phyloP scores from a whole-genome alignment of 2,888 invertebrate species.

The Unio pictorum region DNA sequence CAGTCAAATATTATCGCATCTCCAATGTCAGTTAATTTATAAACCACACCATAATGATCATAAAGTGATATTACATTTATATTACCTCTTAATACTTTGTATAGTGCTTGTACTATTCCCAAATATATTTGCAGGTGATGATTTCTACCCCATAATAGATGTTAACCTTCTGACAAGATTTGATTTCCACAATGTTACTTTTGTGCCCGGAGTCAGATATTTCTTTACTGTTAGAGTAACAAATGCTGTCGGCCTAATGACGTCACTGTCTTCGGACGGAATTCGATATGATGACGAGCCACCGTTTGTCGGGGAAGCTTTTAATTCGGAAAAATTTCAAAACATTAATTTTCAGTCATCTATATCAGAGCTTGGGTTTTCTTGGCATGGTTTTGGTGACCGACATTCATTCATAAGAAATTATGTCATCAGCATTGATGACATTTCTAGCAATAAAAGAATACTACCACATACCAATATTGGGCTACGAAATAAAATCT shows the following conservation, averaged over 20 bases:
- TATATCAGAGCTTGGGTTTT: slow-evolving; percentile 12
- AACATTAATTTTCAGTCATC: slow-evolving; percentile 20
- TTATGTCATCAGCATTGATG: slow-evolving; percentile 18
- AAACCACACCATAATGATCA: too few species aligned
- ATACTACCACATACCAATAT: slow-evolving; percentile 5
- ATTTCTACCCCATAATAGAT: slow-evolving; percentile 7
- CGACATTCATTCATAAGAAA: slow-evolving; percentile 21
- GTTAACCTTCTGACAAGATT: slow-evolving; percentile 13
- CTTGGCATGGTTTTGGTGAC: slow-evolving; percentile 43
- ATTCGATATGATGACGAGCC: slow-evolving; percentile 28
- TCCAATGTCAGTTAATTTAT: too few species aligned
- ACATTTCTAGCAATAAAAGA: neutral
- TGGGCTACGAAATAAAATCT: slow-evolving; percentile 11
- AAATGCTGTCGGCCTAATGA: slow-evolving; percentile 28
- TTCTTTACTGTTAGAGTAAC: slow-evolving; percentile 29
- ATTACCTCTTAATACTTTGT: neutral
- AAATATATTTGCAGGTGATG: slow-evolving; percentile 13
- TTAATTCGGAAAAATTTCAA: slow-evolving; percentile 19
- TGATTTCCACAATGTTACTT: slow-evolving; percentile 4
- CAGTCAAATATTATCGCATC: too few species aligned
- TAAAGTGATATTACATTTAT: neutral
- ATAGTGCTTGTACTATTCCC: too few species aligned
- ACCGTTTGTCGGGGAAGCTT: slow-evolving; percentile 32
- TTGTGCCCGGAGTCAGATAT: slow-evolving; percentile 33
- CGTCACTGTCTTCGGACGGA: slow-evolving; percentile 28